Evolutionary conservation across 2,797 vertebrate species (phyloP).

Genomic region (Pogoniulus pusillus): DNA sequence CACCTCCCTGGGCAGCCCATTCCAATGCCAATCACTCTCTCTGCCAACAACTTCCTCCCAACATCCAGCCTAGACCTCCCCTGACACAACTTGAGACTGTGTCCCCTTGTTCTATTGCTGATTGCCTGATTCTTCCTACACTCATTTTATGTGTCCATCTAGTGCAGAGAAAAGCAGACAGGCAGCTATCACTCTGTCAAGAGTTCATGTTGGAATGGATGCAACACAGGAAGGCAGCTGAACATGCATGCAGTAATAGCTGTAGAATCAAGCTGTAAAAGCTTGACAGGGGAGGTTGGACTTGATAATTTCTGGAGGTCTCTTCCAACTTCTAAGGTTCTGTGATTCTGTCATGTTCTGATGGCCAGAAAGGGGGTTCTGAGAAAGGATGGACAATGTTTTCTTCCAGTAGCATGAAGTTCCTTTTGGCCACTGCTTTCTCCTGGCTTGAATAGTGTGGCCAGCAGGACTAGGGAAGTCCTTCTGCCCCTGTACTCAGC

Average conservation of each 20-base stretch:
- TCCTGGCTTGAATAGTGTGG: neutral
- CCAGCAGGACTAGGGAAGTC: too few relatives aligned
- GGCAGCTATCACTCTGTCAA: neutral
- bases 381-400: neutral
- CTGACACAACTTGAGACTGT: too few relatives aligned
- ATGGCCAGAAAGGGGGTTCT: neutral
- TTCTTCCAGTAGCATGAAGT: neutral
- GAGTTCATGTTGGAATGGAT: neutral
- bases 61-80: too few relatives aligned
- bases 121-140: neutral
- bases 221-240: neutral
- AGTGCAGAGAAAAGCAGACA: neutral
- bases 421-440: neutral
- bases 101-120: too few relatives aligned
- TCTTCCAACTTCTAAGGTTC: too few relatives aligned
- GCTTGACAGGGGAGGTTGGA: too few relatives aligned
- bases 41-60: too few relatives aligned
- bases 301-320: too few relatives aligned
- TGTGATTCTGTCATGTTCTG: too few relatives aligned
- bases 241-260: fast-evolving
- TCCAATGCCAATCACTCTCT: too few relatives aligned
- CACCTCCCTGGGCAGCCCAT: too few relatives aligned
- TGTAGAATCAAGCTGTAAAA: neutral
- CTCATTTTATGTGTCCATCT: neutral
- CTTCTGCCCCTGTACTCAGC: too few relatives aligned